A percentile compares a stretch with the other conserved stretches of the same genome.
Evolutionary conservation across 92 coral and sea anemone genomes (phyloP).

Genomic region (Actinostola sp.): DNA sequence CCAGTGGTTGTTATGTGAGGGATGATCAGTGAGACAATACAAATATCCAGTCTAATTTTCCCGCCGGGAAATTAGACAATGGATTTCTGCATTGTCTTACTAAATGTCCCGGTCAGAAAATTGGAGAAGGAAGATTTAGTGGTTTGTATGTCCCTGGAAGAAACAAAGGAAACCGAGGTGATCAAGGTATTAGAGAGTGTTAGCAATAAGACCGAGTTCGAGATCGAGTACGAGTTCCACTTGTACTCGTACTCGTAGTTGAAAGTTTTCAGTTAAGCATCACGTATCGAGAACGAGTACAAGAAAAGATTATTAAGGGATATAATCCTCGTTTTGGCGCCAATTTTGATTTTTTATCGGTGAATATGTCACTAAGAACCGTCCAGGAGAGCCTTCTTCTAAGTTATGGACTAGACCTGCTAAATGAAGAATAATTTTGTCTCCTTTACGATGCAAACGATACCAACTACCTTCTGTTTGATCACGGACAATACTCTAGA

Average conservation of each 20-base stretch:
- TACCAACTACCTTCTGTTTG: conserved; percentile 8
- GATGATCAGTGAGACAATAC: no score
- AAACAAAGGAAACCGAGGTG: no score
- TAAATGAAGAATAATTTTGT: conserved; percentile 33
- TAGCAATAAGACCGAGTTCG: no score
- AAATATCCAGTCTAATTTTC: no score
- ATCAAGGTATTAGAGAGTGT: no score
- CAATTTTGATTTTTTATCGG: conserved; percentile 2
- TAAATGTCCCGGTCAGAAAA: no score
- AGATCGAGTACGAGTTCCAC: no score
- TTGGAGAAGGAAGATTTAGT: no score
- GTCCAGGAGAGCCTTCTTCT: conserved; percentile 31
- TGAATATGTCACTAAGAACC: conserved; percentile 7
- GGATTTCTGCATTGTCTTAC: no score
- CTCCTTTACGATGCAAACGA: conserved; percentile 22
- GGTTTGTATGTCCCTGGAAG: no score
- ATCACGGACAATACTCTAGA: conserved; percentile 10
- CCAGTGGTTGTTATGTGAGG: no score
- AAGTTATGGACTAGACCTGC: conserved; percentile 27
- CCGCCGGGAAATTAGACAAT: no score
- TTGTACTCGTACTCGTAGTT: background rate
- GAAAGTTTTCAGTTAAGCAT: background rate
- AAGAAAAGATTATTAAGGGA: conserved; percentile 17
- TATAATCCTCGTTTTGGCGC: conserved; percentile 7
- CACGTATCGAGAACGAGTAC: conserved; percentile 21